Percentiles rank a stretch among this genome's conserved stretches.
Conservation (phyloP, 2,888 invertebrate genomes). For the Lochmaea capreae region DNA sequence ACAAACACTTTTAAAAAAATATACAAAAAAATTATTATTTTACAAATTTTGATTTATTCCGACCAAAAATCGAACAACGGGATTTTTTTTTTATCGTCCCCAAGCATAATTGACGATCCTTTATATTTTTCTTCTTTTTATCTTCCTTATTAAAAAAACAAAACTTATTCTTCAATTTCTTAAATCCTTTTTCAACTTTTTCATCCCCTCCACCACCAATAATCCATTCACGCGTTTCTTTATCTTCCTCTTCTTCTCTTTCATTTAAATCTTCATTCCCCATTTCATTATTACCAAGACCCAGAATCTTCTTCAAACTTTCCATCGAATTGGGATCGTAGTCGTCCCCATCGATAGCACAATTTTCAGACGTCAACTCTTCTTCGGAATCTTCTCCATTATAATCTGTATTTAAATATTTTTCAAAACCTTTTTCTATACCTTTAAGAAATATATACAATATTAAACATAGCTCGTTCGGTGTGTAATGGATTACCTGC, state of each 20-base stretch:
- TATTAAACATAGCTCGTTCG: background rate
- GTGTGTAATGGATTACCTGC: slow-evolving; percentile 45
- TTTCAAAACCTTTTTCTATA: slow-evolving; percentile 58
- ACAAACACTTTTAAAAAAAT: background rate
- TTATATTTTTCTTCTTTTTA: background rate
- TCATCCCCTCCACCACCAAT: background rate
- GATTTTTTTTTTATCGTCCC: background rate
- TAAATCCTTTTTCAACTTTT: background rate
- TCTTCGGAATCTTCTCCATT: slow-evolving; percentile 42
- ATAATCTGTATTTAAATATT: slow-evolving; percentile 54
- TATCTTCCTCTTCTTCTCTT: background rate
- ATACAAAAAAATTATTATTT: too few relatives aligned
- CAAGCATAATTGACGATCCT: background rate
- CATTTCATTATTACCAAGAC: slow-evolving; percentile 18
- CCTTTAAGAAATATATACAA: background rate
- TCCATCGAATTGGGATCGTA: slow-evolving; percentile 38
- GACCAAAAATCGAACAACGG: background rate
- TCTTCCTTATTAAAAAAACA: slow-evolving; percentile 1
- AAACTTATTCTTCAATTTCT: slow-evolving; percentile 9
- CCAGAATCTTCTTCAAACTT: slow-evolving; percentile 29
- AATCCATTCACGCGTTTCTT: background rate
- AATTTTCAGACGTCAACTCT: background rate
- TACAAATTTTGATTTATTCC: background rate
- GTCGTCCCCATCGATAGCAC: slow-evolving; percentile 23
- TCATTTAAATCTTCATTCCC: background rate